A percentile compares a stretch with the other conserved stretches of the same genome.
Conservation (phyloP, 1,140 invertebrate species). For the Drosophila rufa region DNA sequence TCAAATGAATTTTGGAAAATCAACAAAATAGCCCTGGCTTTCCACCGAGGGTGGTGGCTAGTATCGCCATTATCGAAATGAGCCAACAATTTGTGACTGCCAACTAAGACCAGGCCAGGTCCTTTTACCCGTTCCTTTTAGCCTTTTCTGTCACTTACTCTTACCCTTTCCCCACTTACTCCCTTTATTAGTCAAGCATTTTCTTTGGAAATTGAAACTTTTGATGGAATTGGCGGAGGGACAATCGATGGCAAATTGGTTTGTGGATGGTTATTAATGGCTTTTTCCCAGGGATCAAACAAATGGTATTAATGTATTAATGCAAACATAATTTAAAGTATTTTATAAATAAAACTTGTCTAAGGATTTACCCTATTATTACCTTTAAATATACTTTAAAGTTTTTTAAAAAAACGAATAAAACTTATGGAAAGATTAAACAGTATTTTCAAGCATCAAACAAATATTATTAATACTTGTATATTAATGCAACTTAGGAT, state of each 20-base stretch:
- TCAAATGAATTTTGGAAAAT: slow-evolving; percentile 76
- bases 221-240: slow-evolving; percentile 11
- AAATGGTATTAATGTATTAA: background rate
- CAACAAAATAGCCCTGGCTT: slow-evolving; percentile 40
- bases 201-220: slow-evolving; percentile 43
- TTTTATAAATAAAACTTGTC: background rate
- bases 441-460: background rate
- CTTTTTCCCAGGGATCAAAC: background rate
- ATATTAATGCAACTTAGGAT: background rate
- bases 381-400: no score
- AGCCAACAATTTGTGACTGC: slow-evolving; percentile 45
- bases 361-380: no score
- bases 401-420: no score
- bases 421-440: background rate
- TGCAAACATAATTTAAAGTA: background rate
- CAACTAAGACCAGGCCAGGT: slow-evolving; percentile 2
- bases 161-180: background rate
- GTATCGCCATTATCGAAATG: slow-evolving; percentile 47
- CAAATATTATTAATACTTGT: background rate
- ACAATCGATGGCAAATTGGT: slow-evolving; percentile 32
- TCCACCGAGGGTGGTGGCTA: background rate
- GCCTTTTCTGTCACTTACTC: no score
- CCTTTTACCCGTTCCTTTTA: background rate
- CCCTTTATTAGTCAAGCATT: slow-evolving; percentile 12
- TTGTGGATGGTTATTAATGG: slow-evolving; percentile 22